A percentile compares a stretch with the other conserved stretches of the same genome.
Evolutionary conservation across 2,888 invertebrate species (phyloP).

Genomic region (Sinelater perroti): DNA sequence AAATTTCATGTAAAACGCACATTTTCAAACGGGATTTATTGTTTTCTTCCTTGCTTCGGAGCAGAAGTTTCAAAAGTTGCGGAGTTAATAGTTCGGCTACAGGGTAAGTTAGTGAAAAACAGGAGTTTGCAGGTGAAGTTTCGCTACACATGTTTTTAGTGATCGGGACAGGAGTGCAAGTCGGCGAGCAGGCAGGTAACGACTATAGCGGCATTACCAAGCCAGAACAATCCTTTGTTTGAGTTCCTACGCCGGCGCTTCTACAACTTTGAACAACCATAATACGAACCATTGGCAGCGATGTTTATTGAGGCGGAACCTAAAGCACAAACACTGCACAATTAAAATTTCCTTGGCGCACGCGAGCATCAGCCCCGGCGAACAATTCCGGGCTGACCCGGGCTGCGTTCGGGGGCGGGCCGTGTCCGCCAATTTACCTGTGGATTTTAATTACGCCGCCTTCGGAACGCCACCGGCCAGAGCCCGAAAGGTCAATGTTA

Average conservation of each 20-base stretch:
- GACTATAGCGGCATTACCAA: too few relatives aligned
- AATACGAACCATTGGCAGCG: slow-evolving; percentile 13
- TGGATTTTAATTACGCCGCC: not conserved
- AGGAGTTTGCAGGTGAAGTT: too few relatives aligned
- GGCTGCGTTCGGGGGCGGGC: not conserved
- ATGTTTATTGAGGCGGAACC: slow-evolving; percentile 13
- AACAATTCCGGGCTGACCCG: slow-evolving; percentile 16
- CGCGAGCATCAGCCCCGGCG: slow-evolving; percentile 16
- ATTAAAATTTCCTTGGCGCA: slow-evolving; percentile 19
- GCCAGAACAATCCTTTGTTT: slow-evolving; percentile 8
- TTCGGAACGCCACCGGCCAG: not conserved
- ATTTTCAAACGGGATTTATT: too few relatives aligned
- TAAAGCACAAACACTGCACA: slow-evolving; percentile 22
- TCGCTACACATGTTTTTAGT: too few relatives aligned
- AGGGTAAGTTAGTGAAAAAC: too few relatives aligned
- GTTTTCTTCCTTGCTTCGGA: too few relatives aligned
- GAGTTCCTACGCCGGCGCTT: not conserved
- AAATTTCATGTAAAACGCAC: too few relatives aligned
- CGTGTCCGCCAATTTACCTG: not conserved
- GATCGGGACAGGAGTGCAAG: too few relatives aligned
- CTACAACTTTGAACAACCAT: slow-evolving; percentile 13
- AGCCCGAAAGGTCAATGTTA: slow-evolving; percentile 10
- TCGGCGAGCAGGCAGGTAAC: too few relatives aligned
- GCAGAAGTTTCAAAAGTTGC: too few relatives aligned
- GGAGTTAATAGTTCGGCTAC: too few relatives aligned